Base-by-base conservation (phyloP, 37 sponge, comb jelly and placozoan species). In the Spongilla lacustris region DNA sequence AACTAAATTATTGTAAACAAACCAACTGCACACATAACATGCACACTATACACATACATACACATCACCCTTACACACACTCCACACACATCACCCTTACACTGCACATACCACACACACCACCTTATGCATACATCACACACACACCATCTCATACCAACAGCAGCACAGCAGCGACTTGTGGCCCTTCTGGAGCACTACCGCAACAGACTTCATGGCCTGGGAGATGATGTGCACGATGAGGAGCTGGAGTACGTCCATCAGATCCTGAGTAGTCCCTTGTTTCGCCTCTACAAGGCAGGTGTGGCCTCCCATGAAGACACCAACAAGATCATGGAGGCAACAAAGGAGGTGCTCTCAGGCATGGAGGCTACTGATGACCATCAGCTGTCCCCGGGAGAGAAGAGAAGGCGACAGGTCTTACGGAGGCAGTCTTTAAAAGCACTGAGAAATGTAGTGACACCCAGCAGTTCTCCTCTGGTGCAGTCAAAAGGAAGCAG, bases 211-310 rank as follows among this genome's bases (percentile, higher is more conserved):
- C 91, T 95, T 8, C 85, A 87, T 36, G 29, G 27, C 2, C 8
- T 19, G 28, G 90, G 90, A 0, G 87, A 92, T 26, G 73, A 46
- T 8, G 87, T 36, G n/a, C 67, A 84, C 79, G 71, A 84, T 30
- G 93, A 92, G 76, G 96, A 95, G 28, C 79, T 95, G 14, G 90
- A 89, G 68, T 95, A 90, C 73, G 36, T 95, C 34, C 79, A 74
- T 12, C 86, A 92, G 67, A 87, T 92, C 67, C 73, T 95, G 2
- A 82, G 58, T 49, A 92, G 90, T 32, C 94, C 96, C 14, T 21
- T 92, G 66, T 92, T 95, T 86, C 71, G 81, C n/a, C 75, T 86
- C 36, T 91, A 69, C 66, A 21, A 86, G 5, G 23, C 0, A 10
- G 78, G 78, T 2, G 77, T 30, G 49, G 50, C 25, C 21, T 67